A percentile compares a stretch with the other conserved stretches of the same genome.
phyloP scores from a whole-genome alignment of 2,797 vertebrate genomes.

The Sphenopsis melanotis region DNA sequence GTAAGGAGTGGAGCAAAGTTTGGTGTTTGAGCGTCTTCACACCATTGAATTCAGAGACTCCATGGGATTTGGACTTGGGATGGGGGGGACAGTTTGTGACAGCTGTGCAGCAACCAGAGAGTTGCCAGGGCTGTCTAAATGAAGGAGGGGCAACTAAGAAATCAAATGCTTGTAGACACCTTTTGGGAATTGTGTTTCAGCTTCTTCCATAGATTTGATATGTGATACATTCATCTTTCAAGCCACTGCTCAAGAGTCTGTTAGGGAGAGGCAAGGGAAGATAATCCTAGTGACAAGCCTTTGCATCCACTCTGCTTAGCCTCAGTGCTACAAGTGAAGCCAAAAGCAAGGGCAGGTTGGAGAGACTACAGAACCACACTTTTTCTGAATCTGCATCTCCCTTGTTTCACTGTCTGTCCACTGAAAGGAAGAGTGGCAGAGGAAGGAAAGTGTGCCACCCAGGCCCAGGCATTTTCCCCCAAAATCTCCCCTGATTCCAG shows the following conservation, averaged over 20 bases:
- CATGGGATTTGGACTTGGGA: neutral
- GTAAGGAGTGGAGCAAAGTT: neutral
- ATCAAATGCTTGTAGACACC: neutral
- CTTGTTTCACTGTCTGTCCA: neutral
- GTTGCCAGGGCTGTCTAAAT: neutral
- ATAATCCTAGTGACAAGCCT: neutral
- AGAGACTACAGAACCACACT: neutral
- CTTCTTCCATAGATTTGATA: neutral
- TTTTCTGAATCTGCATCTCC: neutral
- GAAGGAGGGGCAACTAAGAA: neutral
- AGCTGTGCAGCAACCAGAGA: neutral
- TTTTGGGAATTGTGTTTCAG: neutral
- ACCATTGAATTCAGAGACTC: neutral
- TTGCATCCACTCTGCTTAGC: neutral
- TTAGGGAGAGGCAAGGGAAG: neutral
- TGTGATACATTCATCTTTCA: neutral
- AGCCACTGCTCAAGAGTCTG: neutral
- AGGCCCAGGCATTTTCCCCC: fast-evolving
- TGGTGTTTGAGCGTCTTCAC: neutral
- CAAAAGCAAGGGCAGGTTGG: neutral
- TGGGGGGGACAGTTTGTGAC: neutral
- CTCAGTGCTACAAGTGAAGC: neutral
- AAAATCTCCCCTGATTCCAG: neutral
- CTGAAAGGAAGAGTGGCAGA: neutral
- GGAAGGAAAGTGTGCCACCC: fast-evolving